phyloP scores from a whole-genome alignment of 2,888 invertebrate genomes.

The Patella depressa region DNA sequence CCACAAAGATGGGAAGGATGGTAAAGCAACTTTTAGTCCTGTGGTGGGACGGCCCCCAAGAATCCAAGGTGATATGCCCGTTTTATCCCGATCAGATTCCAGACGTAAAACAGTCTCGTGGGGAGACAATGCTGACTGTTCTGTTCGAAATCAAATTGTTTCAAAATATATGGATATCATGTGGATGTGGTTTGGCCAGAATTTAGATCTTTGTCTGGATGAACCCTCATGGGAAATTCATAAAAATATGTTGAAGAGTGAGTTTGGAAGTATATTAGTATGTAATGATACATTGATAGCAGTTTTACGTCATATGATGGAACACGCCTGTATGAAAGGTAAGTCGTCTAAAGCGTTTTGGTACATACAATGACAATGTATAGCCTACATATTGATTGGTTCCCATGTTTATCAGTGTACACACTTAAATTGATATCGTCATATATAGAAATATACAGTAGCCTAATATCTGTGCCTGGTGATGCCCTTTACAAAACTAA shows the following conservation, averaged over 20 bases:
- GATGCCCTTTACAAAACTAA: no score
- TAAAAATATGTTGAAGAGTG: conserved; percentile 48
- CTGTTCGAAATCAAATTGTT: conserved; percentile 59
- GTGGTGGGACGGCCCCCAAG: conserved; percentile 38
- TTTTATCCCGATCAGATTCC: conserved; percentile 58
- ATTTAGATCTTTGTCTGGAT: conserved; percentile 59
- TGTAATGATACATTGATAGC: conserved; percentile 59
- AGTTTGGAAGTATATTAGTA: conserved; percentile 59
- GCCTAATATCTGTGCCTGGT: no score
- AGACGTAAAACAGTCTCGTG: conserved; percentile 68
- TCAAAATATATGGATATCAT: conserved; percentile 63
- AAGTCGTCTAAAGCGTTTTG: conserved; percentile 17
- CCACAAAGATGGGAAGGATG: conserved; percentile 24
- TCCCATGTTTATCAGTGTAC: neutral
- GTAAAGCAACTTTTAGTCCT: conserved; percentile 33
- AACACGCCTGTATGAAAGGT: conserved; percentile 68
- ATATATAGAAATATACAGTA: no score
- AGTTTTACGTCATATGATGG: conserved; percentile 64
- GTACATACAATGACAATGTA: neutral
- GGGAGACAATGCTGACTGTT: conserved; percentile 66
- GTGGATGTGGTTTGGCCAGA: conserved; percentile 64
- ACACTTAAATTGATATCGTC: neutral
- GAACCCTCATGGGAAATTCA: conserved; percentile 61
- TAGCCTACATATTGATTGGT: neutral
- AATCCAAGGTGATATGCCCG: conserved; percentile 47